Percentiles rank a stretch among this genome's conserved stretches.
These are phyloP conservation scores for Siphamia tubifer DNA, from an alignment of 2,113 vertebrate species.

Conservation along the genomic window DNA sequence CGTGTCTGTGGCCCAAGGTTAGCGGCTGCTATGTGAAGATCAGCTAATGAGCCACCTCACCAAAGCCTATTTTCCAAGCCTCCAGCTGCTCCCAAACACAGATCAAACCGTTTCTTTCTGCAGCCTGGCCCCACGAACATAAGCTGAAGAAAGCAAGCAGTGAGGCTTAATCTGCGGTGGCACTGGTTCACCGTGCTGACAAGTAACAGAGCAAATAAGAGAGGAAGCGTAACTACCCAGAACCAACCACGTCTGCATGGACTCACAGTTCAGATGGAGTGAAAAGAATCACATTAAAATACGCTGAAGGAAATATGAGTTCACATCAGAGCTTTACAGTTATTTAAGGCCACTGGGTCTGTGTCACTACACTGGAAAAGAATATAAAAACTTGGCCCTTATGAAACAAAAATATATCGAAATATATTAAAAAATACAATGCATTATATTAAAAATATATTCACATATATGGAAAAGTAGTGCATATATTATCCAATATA, in stretches of 20 bases:
- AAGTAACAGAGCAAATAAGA: not conserved
- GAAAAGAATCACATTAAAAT: slow-evolving; percentile 6
- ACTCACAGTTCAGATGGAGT: no score
- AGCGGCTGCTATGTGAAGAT: not conserved
- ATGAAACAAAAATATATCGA: no score
- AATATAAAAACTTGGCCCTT: no score
- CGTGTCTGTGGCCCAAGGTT: not conserved
- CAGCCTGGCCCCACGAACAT: not conserved
- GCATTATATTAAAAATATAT: no score
- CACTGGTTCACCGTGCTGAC: slow-evolving; percentile 11
- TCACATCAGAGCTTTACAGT: no score
- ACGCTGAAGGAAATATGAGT: not conserved
- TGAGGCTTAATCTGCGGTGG: slow-evolving; percentile 15
- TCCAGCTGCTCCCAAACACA: slow-evolving; percentile 17
- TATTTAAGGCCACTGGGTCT: no score
- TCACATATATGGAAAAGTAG: no score
- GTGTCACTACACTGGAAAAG: no score
- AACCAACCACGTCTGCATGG: no score
- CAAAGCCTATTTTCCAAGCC: not conserved
- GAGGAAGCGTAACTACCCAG: not conserved
- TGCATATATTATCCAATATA: no score
- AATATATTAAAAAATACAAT: no score
- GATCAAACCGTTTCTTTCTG: slow-evolving; percentile 25
- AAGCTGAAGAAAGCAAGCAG: not conserved
- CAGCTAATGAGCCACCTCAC: slow-evolving; percentile 11